Evolutionary conservation across 2,797 vertebrate species (phyloP).

Genomic region (Rhadinocentrus ornatus): DNA sequence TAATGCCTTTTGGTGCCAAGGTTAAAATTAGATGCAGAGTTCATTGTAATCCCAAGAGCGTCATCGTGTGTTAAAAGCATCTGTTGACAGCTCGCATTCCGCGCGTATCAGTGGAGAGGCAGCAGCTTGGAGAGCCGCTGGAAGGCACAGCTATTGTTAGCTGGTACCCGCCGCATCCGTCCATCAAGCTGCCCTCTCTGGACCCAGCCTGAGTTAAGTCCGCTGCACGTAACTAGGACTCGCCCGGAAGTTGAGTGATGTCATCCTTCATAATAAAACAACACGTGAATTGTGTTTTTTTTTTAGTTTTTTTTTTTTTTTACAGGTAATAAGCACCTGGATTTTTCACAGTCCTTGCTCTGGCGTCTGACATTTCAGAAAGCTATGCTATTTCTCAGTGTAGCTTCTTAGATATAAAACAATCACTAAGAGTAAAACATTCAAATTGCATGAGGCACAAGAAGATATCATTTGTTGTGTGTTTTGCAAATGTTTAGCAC

Average conservation of each 20-base stretch:
- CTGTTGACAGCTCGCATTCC: constrained; percentile 98
- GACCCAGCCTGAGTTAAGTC: constrained; percentile 42
- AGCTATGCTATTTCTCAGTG: background rate
- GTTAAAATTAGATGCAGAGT: constrained; percentile 94
- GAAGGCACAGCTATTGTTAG: constrained; percentile 83
- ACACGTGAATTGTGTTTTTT: background rate
- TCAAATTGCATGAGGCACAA: background rate
- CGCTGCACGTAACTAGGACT: background rate
- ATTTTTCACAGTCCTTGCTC: background rate
- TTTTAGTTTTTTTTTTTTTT: background rate
- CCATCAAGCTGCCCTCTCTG: constrained; percentile 75
- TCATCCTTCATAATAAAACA: constrained; percentile 27
- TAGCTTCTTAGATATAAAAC: background rate
- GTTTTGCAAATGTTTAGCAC: background rate
- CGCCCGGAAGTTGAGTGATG: background rate
- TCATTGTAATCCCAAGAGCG: constrained; percentile 91
- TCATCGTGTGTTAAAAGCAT: constrained; percentile 93
- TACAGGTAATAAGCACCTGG: background rate
- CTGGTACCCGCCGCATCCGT: constrained; percentile 82
- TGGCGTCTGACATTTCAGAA: background rate
- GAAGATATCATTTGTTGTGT: background rate
- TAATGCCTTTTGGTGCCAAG: constrained; percentile 82
- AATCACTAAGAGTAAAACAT: background rate
- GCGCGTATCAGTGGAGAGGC: constrained; percentile 90
- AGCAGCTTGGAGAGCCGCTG: constrained; percentile 83